Evolutionary conservation across 2,888 invertebrate species (phyloP).

Genomic region (Cephus nigrinus): DNA sequence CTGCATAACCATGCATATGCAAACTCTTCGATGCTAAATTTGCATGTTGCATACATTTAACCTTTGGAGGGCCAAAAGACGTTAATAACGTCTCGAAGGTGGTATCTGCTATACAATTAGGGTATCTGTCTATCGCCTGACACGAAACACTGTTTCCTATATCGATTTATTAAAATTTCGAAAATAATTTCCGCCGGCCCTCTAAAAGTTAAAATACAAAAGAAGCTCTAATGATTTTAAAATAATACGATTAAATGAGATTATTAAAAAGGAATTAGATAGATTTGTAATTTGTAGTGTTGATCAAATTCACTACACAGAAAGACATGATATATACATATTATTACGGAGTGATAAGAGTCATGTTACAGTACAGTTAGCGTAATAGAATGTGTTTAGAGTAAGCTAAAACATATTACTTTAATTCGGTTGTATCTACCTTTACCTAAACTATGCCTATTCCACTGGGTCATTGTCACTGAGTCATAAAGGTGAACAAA

Average conservation of each 20-base stretch:
- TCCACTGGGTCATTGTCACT: conserved; percentile 29
- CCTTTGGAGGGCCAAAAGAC: too few species aligned
- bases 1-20: too few species aligned
- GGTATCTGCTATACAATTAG: too few species aligned
- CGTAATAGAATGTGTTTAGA: conserved; percentile 56
- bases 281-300: conserved; percentile 42
- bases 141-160: too few species aligned
- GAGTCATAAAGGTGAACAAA: conserved; percentile 11
- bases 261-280: conserved; percentile 49
- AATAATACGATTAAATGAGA: conserved; percentile 21
- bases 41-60: too few species aligned
- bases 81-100: too few species aligned
- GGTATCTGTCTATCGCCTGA: too few species aligned
- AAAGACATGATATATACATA: conserved; percentile 37
- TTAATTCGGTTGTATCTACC: conserved; percentile 50
- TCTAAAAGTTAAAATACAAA: conserved; percentile 14
- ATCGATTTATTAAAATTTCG: too few species aligned
- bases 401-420: conserved; percentile 58
- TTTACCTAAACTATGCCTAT: conserved; percentile 40
- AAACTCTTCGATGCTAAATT: too few species aligned
- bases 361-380: conserved; percentile 59
- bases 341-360: conserved; percentile 59
- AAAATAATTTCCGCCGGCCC: too few species aligned
- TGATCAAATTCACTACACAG: conserved; percentile 51
- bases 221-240: conserved; percentile 26